Conservation (phyloP, 2,888 invertebrate species). For the Myopa testacea region DNA sequence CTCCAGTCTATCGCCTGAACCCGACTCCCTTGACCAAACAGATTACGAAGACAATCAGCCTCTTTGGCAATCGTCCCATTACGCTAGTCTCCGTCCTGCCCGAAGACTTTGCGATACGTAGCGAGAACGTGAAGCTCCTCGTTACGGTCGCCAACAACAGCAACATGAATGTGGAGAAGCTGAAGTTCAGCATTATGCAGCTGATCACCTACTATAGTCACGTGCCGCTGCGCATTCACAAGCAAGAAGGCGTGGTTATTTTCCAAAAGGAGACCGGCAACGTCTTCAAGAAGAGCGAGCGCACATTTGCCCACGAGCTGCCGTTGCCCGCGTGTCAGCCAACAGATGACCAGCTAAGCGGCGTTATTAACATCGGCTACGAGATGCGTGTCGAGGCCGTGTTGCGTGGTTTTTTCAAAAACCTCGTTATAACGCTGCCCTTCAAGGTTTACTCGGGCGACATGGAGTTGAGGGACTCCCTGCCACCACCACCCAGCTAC, state of each 20-base stretch:
- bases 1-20: conserved; percentile 53
- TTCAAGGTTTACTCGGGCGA: conserved; percentile 60
- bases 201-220: conserved; percentile 63
- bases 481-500: conserved; percentile 50
- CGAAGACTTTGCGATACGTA: conserved; percentile 60
- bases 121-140: conserved; percentile 61
- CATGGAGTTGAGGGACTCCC: conserved; percentile 46
- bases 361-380: conserved; percentile 63
- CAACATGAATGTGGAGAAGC: conserved; percentile 65
- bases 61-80: conserved; percentile 65
- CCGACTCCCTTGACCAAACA: conserved; percentile 60
- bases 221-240: conserved; percentile 60
- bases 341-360: conserved; percentile 57
- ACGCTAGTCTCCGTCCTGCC: conserved; percentile 63
- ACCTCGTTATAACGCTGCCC: conserved; percentile 62
- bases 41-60: conserved; percentile 62
- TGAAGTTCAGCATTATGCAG: conserved; percentile 64
- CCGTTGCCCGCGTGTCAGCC: conserved; percentile 65
- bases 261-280: conserved; percentile 67
- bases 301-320: conserved; percentile 66
- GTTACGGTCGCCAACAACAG: conserved; percentile 66
- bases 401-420: conserved; percentile 66
- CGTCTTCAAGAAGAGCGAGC: conserved; percentile 65
- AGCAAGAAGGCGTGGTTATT: conserved; percentile 61
- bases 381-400: conserved; percentile 66